Conservation (phyloP, 2,888 invertebrate genomes). For the Cartodere bifasciata region DNA sequence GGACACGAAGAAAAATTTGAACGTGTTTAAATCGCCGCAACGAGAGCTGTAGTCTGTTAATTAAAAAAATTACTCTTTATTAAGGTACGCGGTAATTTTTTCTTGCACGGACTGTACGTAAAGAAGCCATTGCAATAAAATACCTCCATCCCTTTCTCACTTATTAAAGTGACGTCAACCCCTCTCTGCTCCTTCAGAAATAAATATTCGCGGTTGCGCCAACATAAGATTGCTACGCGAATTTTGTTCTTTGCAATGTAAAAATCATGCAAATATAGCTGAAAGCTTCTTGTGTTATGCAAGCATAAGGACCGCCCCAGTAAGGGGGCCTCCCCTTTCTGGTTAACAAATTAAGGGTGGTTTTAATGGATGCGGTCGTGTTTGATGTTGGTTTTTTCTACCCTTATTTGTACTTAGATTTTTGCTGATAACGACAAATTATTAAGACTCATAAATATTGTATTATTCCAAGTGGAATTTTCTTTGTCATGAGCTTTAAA, state of each 20-base stretch:
- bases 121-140: constrained; percentile 2
- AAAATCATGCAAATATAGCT: constrained; percentile 33
- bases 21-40: too few relatives aligned
- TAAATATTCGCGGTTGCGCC: constrained; percentile 26
- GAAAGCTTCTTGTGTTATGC: constrained; percentile 22
- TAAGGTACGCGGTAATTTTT: too few relatives aligned
- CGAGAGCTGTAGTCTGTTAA: too few relatives aligned
- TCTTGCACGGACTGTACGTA: too few relatives aligned
- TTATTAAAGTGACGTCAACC: constrained; percentile 5
- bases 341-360: constrained; percentile 16
- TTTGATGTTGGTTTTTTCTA: too few relatives aligned
- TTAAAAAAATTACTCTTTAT: too few relatives aligned
- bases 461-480: too few relatives aligned
- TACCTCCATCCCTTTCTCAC: constrained; percentile 16
- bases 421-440: too few relatives aligned
- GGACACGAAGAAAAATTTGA: too few relatives aligned
- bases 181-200: constrained; percentile 16
- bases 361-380: constrained; percentile 28
- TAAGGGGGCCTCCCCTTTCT: constrained; percentile 9
- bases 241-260: constrained; percentile 30
- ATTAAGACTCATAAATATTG: too few relatives aligned
- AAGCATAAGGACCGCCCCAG: constrained; percentile 6
- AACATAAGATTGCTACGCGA: constrained; percentile 28
- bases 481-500: too few relatives aligned
- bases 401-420: too few relatives aligned